These are phyloP conservation scores for Ochotona curzoniae DNA, from an alignment of 2,113 vertebrate species.

Conservation along the genomic window DNA sequence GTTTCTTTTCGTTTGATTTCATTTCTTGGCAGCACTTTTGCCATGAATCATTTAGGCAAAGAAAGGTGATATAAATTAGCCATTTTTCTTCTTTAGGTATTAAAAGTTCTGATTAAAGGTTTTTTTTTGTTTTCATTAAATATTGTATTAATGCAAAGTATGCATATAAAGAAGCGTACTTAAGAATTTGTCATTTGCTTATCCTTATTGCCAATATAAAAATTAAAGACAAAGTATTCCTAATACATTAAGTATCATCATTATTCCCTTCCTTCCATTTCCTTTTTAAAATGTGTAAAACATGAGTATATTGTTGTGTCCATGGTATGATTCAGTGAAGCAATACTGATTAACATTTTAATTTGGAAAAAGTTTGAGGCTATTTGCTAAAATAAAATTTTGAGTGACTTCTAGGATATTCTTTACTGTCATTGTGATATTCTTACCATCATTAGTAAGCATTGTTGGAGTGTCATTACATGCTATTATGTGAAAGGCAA, in stretches of 20 bases:
- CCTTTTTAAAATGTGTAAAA: too few species aligned
- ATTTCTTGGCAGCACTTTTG: slow-evolving; percentile 46
- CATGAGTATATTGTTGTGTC: too few species aligned
- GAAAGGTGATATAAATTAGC: slow-evolving; percentile 50
- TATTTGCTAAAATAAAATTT: slow-evolving; percentile 55
- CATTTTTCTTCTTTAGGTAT: slow-evolving; percentile 3
- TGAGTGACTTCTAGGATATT: background rate
- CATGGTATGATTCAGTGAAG: too few species aligned
- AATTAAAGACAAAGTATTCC: too few species aligned
- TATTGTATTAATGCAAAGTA: too few species aligned
- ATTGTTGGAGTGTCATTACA: background rate
- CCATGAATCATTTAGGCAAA: slow-evolving; percentile 49
- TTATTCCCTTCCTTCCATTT: too few species aligned
- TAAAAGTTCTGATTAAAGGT: slow-evolving; percentile 12
- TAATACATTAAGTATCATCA: too few species aligned
- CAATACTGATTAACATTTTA: slow-evolving; percentile 21
- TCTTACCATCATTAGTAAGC: slow-evolving; percentile 38
- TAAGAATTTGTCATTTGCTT: too few species aligned
- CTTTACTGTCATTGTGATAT: background rate
- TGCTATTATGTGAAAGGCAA: background rate
- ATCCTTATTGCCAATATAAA: too few species aligned
- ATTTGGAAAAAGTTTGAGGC: slow-evolving; percentile 1
- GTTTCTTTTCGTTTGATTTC: slow-evolving; percentile 37
- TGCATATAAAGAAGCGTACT: too few species aligned
- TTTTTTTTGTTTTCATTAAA: too few species aligned